Conservation (phyloP, 2,888 invertebrate genomes). For the Odontomyia ornata region DNA sequence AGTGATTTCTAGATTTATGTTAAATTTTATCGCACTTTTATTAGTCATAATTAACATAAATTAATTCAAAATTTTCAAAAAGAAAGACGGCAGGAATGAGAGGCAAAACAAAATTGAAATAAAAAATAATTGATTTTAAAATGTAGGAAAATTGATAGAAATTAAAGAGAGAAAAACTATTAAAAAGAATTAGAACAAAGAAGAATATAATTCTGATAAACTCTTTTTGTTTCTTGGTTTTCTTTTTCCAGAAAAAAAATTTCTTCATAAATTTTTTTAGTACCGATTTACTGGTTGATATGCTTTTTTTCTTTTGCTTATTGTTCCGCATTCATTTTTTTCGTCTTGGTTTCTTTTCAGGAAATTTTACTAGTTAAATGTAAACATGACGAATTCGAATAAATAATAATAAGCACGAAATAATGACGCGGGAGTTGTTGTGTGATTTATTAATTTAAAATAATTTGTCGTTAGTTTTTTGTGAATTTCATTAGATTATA, state of each 20-base stretch:
- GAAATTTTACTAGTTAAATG: too few relatives aligned
- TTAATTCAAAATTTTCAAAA: constrained; percentile 22
- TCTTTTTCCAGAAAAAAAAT: background rate
- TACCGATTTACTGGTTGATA: too few relatives aligned
- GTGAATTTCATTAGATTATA: too few relatives aligned
- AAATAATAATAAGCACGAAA: too few relatives aligned
- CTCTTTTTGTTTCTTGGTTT: constrained; percentile 37
- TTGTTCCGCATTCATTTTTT: too few relatives aligned
- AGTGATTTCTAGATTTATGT: too few relatives aligned
- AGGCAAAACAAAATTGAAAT: constrained; percentile 14
- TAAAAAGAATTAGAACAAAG: constrained; percentile 25
- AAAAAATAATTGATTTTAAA: constrained; percentile 12
- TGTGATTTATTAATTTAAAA: too few relatives aligned
- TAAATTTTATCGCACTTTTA: background rate
- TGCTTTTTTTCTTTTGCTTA: too few relatives aligned
- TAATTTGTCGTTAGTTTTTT: too few relatives aligned
- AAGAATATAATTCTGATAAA: constrained; percentile 32
- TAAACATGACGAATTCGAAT: too few relatives aligned
- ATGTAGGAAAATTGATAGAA: background rate
- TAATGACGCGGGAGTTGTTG: too few relatives aligned
- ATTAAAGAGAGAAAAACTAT: background rate
- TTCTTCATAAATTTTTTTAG: background rate
- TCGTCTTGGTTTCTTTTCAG: too few relatives aligned
- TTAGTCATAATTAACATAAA: constrained; percentile 48
- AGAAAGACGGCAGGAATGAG: background rate